Conservation (phyloP, 2,888 invertebrate genomes). For the Osmoderma eremita region DNA sequence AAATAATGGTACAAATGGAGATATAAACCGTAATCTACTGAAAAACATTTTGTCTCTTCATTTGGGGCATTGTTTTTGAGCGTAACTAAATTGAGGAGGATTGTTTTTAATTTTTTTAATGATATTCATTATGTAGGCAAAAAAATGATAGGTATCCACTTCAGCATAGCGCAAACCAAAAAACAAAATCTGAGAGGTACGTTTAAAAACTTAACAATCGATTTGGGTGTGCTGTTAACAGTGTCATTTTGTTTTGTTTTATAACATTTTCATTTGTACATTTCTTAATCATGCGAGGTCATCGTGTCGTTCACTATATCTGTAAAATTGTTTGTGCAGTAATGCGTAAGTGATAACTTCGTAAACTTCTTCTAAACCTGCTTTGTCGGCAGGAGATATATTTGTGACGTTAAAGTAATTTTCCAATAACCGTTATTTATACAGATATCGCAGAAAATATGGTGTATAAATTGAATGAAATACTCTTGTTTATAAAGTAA, state of each 20-base stretch:
- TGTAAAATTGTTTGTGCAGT: neutral
- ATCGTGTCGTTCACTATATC: neutral
- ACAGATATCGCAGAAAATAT: too few relatives aligned
- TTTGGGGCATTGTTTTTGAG: slow-evolving; percentile 16
- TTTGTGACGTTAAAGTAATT: too few relatives aligned
- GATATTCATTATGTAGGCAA: slow-evolving; percentile 30
- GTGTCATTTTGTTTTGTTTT: slow-evolving; percentile 25
- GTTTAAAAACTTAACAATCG: slow-evolving; percentile 14
- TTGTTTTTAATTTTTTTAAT: slow-evolving; percentile 12
- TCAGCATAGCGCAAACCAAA: slow-evolving; percentile 6
- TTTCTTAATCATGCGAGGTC: neutral
- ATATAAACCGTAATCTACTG: neutral
- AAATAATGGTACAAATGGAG: slow-evolving; percentile 4
- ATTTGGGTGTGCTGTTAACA: slow-evolving; percentile 28
- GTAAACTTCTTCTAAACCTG: too few relatives aligned
- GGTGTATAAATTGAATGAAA: too few relatives aligned
- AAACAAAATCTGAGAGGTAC: slow-evolving; percentile 20
- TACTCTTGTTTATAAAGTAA: slow-evolving; percentile 6
- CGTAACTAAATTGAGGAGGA: neutral
- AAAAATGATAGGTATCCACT: slow-evolving; percentile 10
- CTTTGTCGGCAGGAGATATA: too few relatives aligned
- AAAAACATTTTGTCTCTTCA: neutral
- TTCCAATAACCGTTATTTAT: too few relatives aligned
- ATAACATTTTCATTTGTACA: slow-evolving; percentile 7
- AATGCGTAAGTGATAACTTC: too few relatives aligned